These are phyloP conservation scores for Cairina moschata DNA, from an alignment of 2,113 vertebrate genomes.

Conservation along the genomic window DNA sequence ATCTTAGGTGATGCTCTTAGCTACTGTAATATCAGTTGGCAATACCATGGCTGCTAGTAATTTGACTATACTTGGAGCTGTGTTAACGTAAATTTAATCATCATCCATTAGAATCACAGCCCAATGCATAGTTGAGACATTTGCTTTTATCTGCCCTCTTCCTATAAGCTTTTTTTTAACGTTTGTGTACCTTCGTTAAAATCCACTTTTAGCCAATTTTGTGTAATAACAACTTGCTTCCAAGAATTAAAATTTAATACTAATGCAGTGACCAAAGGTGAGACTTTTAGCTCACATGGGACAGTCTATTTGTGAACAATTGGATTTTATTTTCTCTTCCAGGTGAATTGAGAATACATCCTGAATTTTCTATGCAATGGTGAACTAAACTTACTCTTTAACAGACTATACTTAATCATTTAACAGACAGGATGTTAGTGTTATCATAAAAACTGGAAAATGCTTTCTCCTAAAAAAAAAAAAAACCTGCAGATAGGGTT, in stretches of 20 bases:
- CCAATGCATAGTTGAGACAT: neutral
- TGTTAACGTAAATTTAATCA: neutral
- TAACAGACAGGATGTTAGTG: neutral
- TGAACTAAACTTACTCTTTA: neutral
- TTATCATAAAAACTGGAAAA: neutral
- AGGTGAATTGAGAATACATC: accelerated
- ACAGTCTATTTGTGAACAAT: neutral
- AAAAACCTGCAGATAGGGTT: neutral
- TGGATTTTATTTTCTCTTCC: neutral
- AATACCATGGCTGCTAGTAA: neutral
- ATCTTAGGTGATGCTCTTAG: neutral
- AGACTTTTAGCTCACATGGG: neutral
- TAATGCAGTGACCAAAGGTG: neutral
- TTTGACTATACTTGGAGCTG: neutral
- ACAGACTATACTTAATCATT: neutral
- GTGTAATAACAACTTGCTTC: neutral
- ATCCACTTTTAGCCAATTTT: neutral
- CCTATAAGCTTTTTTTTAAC: neutral
- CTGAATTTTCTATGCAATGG: neutral
- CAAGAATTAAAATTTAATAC: neutral
- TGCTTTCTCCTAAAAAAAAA: neutral
- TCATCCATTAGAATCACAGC: neutral
- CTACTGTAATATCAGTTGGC: neutral
- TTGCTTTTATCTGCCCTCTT: neutral
- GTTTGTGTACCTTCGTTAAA: neutral